Conservation (phyloP, 1,140 invertebrate genomes). For the Trichogramma pretiosum region DNA sequence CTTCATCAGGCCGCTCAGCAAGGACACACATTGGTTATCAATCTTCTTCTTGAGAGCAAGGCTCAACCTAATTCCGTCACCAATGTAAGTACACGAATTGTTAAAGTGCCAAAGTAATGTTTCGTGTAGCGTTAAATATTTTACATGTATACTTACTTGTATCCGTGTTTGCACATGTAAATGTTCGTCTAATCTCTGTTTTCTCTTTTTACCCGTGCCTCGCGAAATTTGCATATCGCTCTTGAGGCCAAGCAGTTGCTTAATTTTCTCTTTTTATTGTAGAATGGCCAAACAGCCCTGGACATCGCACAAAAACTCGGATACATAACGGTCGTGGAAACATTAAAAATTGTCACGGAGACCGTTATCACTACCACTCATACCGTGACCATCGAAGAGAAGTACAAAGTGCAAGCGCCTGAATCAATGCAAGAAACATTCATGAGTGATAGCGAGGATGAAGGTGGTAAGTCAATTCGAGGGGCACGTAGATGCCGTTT, state of each 20-base stretch:
- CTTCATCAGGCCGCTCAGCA: conserved; percentile 97
- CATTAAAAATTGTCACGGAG: conserved; percentile 93
- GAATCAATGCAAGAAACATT: conserved; percentile 99
- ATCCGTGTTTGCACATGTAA: no score
- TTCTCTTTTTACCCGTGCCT: no score
- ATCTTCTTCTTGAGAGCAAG: conserved; percentile 84
- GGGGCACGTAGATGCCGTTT: no score
- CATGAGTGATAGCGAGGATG: conserved; percentile 98
- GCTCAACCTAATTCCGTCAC: conserved; percentile 91
- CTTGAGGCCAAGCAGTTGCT: no score
- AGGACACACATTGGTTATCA: conserved; percentile 92
- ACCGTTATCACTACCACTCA: conserved; percentile 68
- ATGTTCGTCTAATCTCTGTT: not conserved
- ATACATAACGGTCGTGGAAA: conserved; percentile 97
- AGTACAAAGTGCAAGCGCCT: conserved; percentile 92
- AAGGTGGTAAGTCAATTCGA: conserved; percentile 84
- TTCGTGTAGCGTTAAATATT: no score
- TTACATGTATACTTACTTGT: no score
- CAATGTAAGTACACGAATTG: conserved; percentile 69
- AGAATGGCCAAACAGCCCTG: conserved; percentile 94
- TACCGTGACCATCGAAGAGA: conserved; percentile 71
- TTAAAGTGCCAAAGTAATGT: no score
- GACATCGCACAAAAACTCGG: conserved; percentile 92
- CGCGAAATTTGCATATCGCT: no score
- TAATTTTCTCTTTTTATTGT: conserved; percentile 31